These are phyloP conservation scores for Crocuta crocuta DNA, from an alignment of 2,113 vertebrate genomes.

Conservation along the genomic window DNA sequence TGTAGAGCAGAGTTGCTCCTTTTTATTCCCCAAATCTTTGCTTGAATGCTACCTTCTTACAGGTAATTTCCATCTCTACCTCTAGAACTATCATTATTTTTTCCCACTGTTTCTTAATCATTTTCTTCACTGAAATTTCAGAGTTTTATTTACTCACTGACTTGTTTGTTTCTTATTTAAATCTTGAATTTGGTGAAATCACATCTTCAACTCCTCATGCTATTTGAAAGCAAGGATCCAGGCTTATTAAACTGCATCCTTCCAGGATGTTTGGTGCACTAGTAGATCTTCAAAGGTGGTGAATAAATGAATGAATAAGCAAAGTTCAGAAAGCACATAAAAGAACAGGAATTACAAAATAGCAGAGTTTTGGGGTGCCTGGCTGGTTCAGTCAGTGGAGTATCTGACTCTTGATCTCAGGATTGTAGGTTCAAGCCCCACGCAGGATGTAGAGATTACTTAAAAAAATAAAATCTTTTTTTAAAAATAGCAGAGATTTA, in stretches of 20 bases:
- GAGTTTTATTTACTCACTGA: neutral
- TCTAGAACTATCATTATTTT: neutral
- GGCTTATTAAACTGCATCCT: neutral
- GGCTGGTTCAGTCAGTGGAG: neutral
- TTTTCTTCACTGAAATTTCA: neutral
- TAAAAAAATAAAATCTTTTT: neutral
- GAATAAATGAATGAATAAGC: conserved; percentile 28
- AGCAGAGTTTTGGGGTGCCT: neutral
- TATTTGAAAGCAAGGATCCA: neutral
- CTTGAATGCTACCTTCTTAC: neutral
- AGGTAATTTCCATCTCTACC: neutral
- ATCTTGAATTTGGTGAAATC: neutral
- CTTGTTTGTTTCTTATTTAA: neutral
- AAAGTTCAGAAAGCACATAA: neutral
- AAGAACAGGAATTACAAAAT: neutral
- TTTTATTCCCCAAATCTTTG: neutral
- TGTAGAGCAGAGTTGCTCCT: neutral
- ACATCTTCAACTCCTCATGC: neutral
- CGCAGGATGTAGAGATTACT: neutral
- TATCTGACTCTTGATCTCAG: neutral
- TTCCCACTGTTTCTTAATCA: neutral
- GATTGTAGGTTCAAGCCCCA: neutral
- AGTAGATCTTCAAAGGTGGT: neutral
- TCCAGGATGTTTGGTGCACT: neutral
- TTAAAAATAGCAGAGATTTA: neutral